Conservation (phyloP, 2,888 invertebrate genomes). For the Anaspis maculata region DNA sequence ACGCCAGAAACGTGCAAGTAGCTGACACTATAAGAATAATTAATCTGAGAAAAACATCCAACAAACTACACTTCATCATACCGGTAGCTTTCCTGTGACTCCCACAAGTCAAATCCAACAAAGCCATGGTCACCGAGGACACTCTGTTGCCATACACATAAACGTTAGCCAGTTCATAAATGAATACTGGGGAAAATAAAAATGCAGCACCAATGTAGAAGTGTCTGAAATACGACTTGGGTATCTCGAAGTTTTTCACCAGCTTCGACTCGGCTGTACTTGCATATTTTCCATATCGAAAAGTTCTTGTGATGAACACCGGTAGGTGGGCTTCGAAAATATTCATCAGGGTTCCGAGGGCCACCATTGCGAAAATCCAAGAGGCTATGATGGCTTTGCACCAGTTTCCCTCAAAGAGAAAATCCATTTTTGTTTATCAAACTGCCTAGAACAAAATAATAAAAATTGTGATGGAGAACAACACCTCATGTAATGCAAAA, state of each 20-base stretch:
- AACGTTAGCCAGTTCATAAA: slow-evolving; percentile 44
- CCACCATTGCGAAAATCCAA: slow-evolving; percentile 32
- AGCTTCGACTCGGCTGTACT: slow-evolving; percentile 44
- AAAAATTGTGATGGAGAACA: too few relatives aligned
- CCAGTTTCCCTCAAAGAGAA: neutral
- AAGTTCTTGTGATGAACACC: slow-evolving; percentile 52
- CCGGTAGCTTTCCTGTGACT: slow-evolving; percentile 43
- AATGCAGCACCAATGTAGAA: slow-evolving; percentile 66
- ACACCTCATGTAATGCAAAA: too few relatives aligned
- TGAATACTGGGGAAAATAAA: slow-evolving; percentile 43
- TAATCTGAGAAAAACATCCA: slow-evolving; percentile 6
- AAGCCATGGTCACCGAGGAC: slow-evolving; percentile 43
- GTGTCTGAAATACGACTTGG: slow-evolving; percentile 73
- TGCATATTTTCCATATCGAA: slow-evolving; percentile 67
- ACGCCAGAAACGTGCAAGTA: too few relatives aligned
- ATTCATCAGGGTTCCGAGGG: slow-evolving; percentile 55
- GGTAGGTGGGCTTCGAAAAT: slow-evolving; percentile 60
- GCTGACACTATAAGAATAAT: slow-evolving; percentile 22
- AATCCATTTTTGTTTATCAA: slow-evolving; percentile 8
- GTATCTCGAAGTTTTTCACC: slow-evolving; percentile 52
- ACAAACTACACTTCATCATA: slow-evolving; percentile 41
- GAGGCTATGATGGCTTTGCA: slow-evolving; percentile 9
- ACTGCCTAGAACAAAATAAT: too few relatives aligned
- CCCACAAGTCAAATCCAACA: slow-evolving; percentile 45
- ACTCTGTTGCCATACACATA: slow-evolving; percentile 46